phyloP scores from a whole-genome alignment of 1,140 invertebrate species.

The Manduca sexta region DNA sequence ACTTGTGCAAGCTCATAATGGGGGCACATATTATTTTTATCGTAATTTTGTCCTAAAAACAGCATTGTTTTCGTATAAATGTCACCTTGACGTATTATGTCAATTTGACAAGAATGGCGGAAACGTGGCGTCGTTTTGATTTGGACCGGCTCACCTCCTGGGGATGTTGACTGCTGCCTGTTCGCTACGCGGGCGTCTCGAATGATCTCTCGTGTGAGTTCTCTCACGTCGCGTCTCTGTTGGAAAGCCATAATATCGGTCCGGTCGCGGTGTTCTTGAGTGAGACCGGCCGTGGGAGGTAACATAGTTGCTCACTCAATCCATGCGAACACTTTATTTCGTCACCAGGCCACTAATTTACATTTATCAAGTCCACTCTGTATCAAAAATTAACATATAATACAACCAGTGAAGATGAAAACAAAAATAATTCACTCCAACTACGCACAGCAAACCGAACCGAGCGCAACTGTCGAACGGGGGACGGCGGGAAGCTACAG shows the following conservation, averaged over 20 bases:
- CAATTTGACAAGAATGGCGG: constrained; percentile 69
- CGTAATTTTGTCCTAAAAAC: constrained; percentile 31
- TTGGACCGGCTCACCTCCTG: constrained; percentile 66
- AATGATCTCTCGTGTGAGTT: constrained; percentile 63
- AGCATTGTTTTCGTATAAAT: constrained; percentile 61
- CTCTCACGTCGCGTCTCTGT: constrained; percentile 62
- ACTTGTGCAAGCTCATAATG: constrained; percentile 13
- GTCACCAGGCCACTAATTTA: constrained; percentile 28
- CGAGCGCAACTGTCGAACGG: constrained; percentile 55
- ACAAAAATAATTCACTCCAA: constrained; percentile 41
- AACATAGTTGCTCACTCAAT: constrained; percentile 63
- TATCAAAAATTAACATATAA: constrained; percentile 29
- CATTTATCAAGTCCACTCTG: constrained; percentile 24
- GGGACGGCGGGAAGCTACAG: constrained; percentile 64
- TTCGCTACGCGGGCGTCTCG: constrained; percentile 58
- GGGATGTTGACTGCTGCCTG: constrained; percentile 59
- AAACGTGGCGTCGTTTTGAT: constrained; percentile 69
- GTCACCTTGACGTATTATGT: constrained; percentile 68
- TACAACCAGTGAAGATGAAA: constrained; percentile 31
- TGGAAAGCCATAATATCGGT: constrained; percentile 65
- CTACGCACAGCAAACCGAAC: constrained; percentile 54
- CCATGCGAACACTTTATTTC: constrained; percentile 47
- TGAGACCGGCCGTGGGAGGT: constrained; percentile 67
- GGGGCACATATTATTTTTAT: constrained; percentile 26
- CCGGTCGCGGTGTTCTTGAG: constrained; percentile 57